phyloP scores from a whole-genome alignment of 2,888 invertebrate species.

The Meghimatium bilineatum region DNA sequence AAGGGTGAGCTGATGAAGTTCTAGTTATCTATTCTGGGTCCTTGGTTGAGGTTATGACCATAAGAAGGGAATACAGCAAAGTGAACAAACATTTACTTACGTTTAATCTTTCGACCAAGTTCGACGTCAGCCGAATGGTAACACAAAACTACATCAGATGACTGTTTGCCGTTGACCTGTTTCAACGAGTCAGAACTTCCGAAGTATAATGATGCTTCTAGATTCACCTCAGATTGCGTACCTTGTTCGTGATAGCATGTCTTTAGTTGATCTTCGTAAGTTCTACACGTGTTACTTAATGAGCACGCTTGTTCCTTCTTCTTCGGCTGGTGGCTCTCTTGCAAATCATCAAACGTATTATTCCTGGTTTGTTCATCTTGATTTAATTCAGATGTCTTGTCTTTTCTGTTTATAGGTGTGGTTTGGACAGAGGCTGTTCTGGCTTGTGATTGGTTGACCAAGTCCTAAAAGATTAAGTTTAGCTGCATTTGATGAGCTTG shows the following conservation, averaged over 20 bases:
- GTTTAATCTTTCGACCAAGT: neutral
- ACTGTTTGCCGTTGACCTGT: neutral
- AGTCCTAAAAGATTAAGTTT: too few species aligned
- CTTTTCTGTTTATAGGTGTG: too few species aligned
- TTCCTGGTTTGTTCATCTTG: too few species aligned
- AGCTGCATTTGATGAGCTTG: too few species aligned
- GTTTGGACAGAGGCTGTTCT: too few species aligned
- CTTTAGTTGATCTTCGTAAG: neutral
- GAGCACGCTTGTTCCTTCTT: neutral
- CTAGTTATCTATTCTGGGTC: too few species aligned
- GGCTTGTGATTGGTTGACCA: too few species aligned
- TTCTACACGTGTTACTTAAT: neutral
- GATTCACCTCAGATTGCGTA: neutral
- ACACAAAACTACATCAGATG: conserved; percentile 10
- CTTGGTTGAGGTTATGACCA: too few species aligned
- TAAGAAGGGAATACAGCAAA: too few species aligned
- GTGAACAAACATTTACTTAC: neutral
- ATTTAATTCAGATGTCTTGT: too few species aligned
- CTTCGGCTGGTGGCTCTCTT: neutral
- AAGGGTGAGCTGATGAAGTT: too few species aligned
- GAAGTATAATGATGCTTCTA: neutral
- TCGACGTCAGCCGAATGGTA: neutral
- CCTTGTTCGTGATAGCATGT: neutral
- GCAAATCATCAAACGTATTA: too few species aligned
- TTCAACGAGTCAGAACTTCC: neutral